Base-by-base conservation (phyloP, 2,888 invertebrate genomes). In the Acleris literana region DNA sequence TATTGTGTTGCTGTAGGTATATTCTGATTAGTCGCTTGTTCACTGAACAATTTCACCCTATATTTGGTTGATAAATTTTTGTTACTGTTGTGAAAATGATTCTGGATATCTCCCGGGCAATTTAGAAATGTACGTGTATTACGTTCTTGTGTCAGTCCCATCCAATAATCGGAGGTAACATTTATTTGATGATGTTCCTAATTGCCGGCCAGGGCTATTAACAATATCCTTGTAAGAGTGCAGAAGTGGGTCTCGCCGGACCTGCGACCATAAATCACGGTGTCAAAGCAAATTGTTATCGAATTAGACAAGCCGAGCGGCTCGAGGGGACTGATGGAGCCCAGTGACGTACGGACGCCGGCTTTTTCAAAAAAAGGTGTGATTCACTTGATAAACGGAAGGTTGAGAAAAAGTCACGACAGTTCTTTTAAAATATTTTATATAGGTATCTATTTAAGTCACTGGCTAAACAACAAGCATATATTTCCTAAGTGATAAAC, bases 261-360 rank as follows among this genome's bases (percentile, higher is more conserved):
- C 84, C 83, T 82, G 79, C 72, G 68, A 70, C 72, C 78, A 87
- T 88, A 87, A 88, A 88, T 88, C 88, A 87, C 78, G 70, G 72
- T 71, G 73, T 72, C 77, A 78, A 76, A 82, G 83, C 86, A 87
- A 88, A 89, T 88, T 87, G 88, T 85, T 86, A 87, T 87, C 85
- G 82, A 82, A 84, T 77, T 78, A 82, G 83, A 83, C 80, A 79
- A 77, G 75, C 74, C 71, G 77, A 75, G 72, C 70, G 68, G 71
- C 72, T 71, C 63, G 69, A 69, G 69, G 64, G 69, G 68, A 70
- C 67, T 68, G 66, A 63, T 49, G 63, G 57, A 64, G 68, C 46
- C 51, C 58, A 49, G 59, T 56, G 62, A 52, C 65, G 66, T 53
- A 66, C 56, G 58, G 51, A 59, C 39, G 61, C 20, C 33, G 57